These are phyloP conservation scores for Hemichromis elongatus DNA, from an alignment of 2,113 vertebrate species.

Conservation along the genomic window DNA sequence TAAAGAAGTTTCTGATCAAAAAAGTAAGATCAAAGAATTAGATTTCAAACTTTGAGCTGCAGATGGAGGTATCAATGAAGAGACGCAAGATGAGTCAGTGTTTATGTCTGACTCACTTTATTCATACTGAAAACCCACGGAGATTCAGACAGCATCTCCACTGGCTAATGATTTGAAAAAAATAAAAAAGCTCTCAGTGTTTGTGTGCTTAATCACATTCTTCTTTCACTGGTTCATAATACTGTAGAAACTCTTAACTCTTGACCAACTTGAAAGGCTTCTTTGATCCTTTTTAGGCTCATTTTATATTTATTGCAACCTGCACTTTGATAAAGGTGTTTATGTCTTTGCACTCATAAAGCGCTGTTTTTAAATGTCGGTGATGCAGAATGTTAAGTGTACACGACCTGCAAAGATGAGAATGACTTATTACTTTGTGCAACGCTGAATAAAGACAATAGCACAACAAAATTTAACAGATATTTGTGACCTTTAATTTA, in stretches of 20 bases:
- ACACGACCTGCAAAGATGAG: background rate
- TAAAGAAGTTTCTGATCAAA: background rate
- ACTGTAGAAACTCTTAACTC: background rate
- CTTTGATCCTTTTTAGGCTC: background rate
- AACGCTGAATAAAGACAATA: background rate
- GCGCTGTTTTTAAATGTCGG: background rate
- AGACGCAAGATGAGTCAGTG: background rate
- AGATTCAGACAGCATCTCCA: background rate
- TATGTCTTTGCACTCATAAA: background rate
- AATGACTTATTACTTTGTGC: background rate
- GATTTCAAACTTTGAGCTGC: background rate
- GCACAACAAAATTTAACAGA: background rate
- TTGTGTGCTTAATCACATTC: background rate
- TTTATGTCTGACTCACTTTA: conserved; percentile 22
- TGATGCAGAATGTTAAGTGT: background rate
- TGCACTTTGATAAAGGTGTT: background rate
- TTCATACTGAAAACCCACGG: conserved; percentile 6
- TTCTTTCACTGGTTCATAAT: background rate
- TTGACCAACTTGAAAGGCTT: background rate
- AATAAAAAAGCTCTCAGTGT: background rate
- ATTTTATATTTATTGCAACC: background rate
- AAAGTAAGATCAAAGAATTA: background rate
- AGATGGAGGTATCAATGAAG: background rate
- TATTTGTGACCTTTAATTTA: background rate
- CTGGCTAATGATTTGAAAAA: conserved; percentile 25